phyloP scores from a whole-genome alignment of 1,140 invertebrate genomes.

The Drosophila biarmipes region DNA sequence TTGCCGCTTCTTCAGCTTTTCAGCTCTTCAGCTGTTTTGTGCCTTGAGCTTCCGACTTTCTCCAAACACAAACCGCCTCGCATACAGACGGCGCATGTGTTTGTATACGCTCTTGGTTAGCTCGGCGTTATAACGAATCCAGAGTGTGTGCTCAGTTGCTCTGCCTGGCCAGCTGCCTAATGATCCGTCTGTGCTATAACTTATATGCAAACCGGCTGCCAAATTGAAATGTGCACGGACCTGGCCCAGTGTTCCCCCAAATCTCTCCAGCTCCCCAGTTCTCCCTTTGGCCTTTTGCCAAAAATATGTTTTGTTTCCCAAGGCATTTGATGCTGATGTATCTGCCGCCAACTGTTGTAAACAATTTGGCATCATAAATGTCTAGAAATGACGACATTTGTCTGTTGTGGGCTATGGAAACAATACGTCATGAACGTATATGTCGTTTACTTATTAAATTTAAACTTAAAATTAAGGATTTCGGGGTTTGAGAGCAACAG shows the following conservation, averaged over 20 bases:
- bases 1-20: constrained; percentile 70
- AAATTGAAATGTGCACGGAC: constrained; percentile 72
- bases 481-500: too few relatives aligned
- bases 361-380: constrained; percentile 56
- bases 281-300: constrained; percentile 64
- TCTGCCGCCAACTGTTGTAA: constrained; percentile 57
- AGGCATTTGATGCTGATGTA: constrained; percentile 35
- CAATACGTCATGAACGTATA: constrained; percentile 5
- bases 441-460: not conserved
- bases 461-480: too few relatives aligned
- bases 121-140: constrained; percentile 75
- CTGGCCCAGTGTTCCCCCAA: constrained; percentile 6
- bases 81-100: constrained; percentile 1
- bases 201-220: constrained; percentile 72
- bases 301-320: constrained; percentile 43
- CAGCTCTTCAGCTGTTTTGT: constrained; percentile 56
- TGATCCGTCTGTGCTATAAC: constrained; percentile 68
- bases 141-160: constrained; percentile 54
- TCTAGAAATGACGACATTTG: constrained; percentile 26
- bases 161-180: constrained; percentile 71
- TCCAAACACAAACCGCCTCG: constrained; percentile 54
- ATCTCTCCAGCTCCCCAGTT: not conserved
- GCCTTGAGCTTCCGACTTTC: constrained; percentile 78
- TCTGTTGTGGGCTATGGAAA: constrained; percentile 2
- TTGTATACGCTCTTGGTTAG: constrained; percentile 26